These are phyloP conservation scores for Myotis lucifugus DNA, from an alignment of 2,113 vertebrate genomes.

Conservation along the genomic window DNA sequence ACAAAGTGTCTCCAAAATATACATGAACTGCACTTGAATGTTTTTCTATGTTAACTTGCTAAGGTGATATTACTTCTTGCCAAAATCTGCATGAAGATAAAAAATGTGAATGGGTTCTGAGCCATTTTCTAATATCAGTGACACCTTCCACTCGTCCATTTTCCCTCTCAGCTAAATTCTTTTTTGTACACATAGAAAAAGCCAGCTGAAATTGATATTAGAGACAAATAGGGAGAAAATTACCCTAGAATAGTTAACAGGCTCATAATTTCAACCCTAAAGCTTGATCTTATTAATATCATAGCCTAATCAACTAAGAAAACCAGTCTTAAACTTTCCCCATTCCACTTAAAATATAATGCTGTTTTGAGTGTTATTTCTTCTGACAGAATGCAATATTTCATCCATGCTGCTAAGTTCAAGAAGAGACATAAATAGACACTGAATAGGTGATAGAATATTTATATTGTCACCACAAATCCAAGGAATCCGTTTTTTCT, in stretches of 20 bases:
- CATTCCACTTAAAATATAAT: not conserved
- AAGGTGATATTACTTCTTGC: not conserved
- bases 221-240: not conserved
- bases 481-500: conserved; percentile 43
- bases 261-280: not conserved
- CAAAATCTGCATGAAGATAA: not conserved
- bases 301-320: not conserved
- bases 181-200: not conserved
- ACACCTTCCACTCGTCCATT: not conserved
- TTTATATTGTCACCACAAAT: conserved; percentile 52
- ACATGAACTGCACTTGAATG: not conserved
- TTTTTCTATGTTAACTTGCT: not conserved
- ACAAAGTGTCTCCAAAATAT: not conserved
- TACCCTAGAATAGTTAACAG: not conserved
- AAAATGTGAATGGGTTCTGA: not conserved
- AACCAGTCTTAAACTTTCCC: not conserved
- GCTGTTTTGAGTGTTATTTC: conserved; percentile 28
- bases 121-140: not conserved
- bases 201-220: not conserved
- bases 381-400: conserved; percentile 46
- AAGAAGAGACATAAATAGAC: conserved; percentile 52
- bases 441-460: conserved; percentile 23
- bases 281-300: not conserved
- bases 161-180: not conserved
- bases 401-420: conserved; percentile 36